These are phyloP conservation scores for Ariopsis seemanni DNA, from an alignment of 2,113 vertebrate genomes.

Conservation along the genomic window DNA sequence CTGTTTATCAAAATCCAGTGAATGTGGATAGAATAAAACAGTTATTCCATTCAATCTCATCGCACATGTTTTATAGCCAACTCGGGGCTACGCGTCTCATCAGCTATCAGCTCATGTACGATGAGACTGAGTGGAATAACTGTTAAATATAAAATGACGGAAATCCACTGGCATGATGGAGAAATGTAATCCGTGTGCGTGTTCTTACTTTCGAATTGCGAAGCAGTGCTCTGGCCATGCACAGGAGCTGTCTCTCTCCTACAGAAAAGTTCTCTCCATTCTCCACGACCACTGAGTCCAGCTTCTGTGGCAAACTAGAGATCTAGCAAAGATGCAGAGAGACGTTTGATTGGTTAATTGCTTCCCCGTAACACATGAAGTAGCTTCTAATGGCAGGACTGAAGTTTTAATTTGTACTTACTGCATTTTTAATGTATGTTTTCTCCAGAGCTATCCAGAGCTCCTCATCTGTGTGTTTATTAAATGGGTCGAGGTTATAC, in stretches of 20 bases:
- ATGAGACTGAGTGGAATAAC: too few relatives aligned
- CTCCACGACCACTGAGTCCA: slow-evolving; percentile 71
- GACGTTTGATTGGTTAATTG: background rate
- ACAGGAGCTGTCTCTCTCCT: slow-evolving; percentile 78
- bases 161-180: background rate
- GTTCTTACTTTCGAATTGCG: slow-evolving; percentile 77
- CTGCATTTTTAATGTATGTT: slow-evolving; percentile 76
- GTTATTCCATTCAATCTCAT: too few relatives aligned
- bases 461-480: slow-evolving; percentile 67
- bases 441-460: slow-evolving; percentile 77
- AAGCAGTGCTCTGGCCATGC: slow-evolving; percentile 79
- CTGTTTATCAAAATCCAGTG: too few relatives aligned
- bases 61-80: too few relatives aligned
- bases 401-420: slow-evolving; percentile 49
- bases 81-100: too few relatives aligned
- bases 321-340: slow-evolving; percentile 63
- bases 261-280: slow-evolving; percentile 85
- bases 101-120: too few relatives aligned
- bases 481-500: slow-evolving; percentile 77
- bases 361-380: background rate
- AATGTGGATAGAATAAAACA: too few relatives aligned
- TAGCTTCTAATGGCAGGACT: too few relatives aligned
- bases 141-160: background rate
- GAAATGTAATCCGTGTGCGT: background rate
- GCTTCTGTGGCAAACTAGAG: slow-evolving; percentile 70